Conservation (phyloP, 2,888 invertebrate species). For the Colletes collaris region DNA sequence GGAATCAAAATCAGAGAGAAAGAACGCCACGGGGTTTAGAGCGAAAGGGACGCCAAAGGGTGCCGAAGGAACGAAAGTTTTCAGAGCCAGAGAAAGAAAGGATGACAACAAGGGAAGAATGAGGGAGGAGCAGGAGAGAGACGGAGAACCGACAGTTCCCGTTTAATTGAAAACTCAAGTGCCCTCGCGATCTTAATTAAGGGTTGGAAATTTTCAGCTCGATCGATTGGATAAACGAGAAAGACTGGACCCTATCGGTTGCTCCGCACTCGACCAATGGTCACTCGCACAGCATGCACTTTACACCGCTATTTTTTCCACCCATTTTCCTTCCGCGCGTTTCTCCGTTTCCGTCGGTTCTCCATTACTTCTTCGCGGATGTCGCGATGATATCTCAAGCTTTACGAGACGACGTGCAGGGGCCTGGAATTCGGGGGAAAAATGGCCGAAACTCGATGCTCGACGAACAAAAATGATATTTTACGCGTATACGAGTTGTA, state of each 20-base stretch:
- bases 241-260: constrained; percentile 68
- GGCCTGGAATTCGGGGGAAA: too few species aligned
- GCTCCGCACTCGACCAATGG: constrained; percentile 64
- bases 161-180: constrained; percentile 80
- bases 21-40: background rate
- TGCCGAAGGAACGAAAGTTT: background rate
- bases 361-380: background rate
- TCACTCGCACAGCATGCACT: constrained; percentile 63
- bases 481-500: too few species aligned
- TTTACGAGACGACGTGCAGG: too few species aligned
- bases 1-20: constrained; percentile 3
- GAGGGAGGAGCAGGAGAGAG: constrained; percentile 19
- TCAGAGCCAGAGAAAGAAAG: constrained; percentile 22
- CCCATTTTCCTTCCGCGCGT: constrained; percentile 15
- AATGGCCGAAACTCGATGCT: background rate
- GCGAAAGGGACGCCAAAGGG: background rate
- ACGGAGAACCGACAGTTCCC: constrained; percentile 56
- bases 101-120: constrained; percentile 7
- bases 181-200: constrained; percentile 80
- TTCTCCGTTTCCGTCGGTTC: constrained; percentile 14
- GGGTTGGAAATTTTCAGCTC: constrained; percentile 77
- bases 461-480: too few species aligned
- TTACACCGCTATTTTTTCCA: constrained; percentile 66
- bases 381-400: too few species aligned
- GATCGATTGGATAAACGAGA: constrained; percentile 77